A percentile compares a stretch with the other conserved stretches of the same genome.
phyloP scores from a whole-genome alignment of 1,140 invertebrate genomes.

The Microvelia longipes region DNA sequence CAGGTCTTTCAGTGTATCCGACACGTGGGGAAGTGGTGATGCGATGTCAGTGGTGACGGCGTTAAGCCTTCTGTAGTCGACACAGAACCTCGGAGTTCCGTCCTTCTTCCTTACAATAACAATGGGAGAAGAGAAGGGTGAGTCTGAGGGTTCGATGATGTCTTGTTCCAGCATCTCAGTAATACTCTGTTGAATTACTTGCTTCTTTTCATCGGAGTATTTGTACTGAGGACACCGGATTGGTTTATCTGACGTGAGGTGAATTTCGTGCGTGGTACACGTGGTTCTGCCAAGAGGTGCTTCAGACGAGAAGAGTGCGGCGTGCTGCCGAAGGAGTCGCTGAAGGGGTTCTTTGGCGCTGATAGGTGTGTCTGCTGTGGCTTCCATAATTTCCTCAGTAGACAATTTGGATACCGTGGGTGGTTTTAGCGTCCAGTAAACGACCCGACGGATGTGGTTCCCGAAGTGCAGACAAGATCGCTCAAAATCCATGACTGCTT shows the following conservation, averaged over 20 bases:
- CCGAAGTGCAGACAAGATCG: background rate
- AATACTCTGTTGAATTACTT: background rate
- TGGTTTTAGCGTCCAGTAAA: background rate
- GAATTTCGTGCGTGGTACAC: background rate
- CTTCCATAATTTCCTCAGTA: background rate
- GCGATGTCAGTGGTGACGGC: constrained; percentile 28
- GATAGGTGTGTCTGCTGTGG: background rate
- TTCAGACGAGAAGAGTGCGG: background rate
- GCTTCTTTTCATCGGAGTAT: background rate
- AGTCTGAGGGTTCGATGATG: constrained; percentile 8
- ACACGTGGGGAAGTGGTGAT: constrained; percentile 35
- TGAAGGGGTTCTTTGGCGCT: background rate
- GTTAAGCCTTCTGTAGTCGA: constrained; percentile 35
- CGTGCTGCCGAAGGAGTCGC: background rate
- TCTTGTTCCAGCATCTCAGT: background rate
- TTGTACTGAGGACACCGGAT: background rate
- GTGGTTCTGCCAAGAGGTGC: background rate
- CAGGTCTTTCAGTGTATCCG: constrained; percentile 29
- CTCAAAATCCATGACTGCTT: background rate
- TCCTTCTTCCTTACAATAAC: constrained; percentile 34
- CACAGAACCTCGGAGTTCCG: constrained; percentile 28
- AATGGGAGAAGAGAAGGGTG: constrained; percentile 32
- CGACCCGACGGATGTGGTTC: background rate
- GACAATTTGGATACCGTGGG: background rate
- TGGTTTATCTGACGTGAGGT: background rate